Conservation (phyloP, 2,113 vertebrate genomes). For the Mustelus asterias region DNA sequence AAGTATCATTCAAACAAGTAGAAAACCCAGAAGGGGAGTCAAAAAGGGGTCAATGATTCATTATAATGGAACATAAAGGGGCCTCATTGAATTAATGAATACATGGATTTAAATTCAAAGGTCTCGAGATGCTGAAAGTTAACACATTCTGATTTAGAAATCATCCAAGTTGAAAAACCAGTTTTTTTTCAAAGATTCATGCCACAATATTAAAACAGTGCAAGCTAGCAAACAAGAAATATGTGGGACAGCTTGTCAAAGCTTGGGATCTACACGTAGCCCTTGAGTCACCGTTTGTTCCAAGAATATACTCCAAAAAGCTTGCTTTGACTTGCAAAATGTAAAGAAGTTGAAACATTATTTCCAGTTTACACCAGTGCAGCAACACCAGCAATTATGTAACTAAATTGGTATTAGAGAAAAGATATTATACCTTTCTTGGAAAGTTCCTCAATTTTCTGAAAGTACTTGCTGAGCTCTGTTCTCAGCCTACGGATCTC, state of each 20-base stretch:
- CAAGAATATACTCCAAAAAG: neutral
- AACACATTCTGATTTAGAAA: neutral
- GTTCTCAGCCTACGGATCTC: constrained; percentile 65
- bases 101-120: neutral
- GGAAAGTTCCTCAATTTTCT: constrained; percentile 71
- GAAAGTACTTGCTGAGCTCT: constrained; percentile 71
- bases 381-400: neutral
- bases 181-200: neutral
- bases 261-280: neutral
- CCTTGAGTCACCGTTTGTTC: neutral
- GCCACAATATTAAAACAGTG: neutral
- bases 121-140: neutral
- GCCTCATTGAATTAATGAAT: neutral
- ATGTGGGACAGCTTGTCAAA: neutral
- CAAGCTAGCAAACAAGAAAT: neutral
- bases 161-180: neutral
- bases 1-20: neutral
- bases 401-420: neutral
- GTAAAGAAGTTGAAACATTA: neutral
- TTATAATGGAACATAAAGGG: neutral
- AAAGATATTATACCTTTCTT: constrained; percentile 61
- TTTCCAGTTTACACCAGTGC: neutral
- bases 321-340: neutral
- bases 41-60: neutral
- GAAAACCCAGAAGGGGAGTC: neutral